These are phyloP conservation scores for Caenorhabditis imperialis DNA, from an alignment of 2,888 invertebrate genomes.

Conservation along the genomic window DNA sequence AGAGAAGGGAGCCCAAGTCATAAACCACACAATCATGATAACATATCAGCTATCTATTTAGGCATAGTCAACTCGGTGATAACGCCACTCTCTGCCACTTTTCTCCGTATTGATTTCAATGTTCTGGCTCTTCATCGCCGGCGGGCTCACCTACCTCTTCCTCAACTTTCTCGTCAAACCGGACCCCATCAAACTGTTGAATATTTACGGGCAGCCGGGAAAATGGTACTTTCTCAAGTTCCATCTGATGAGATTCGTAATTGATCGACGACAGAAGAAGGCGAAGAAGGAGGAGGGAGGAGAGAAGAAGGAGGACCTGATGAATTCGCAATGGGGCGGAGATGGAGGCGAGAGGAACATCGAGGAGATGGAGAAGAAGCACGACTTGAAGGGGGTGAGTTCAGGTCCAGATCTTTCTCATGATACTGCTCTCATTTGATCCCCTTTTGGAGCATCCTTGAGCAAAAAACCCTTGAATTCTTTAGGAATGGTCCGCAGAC, in stretches of 20 bases:
- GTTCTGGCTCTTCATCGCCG: slow-evolving; percentile 33
- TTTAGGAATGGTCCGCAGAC: slow-evolving; percentile 83
- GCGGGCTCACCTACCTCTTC: slow-evolving; percentile 23
- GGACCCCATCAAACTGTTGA: slow-evolving; percentile 56
- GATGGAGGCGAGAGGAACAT: slow-evolving; percentile 58
- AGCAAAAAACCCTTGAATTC: background rate
- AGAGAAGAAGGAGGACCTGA: slow-evolving; percentile 57
- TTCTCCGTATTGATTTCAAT: too few relatives aligned
- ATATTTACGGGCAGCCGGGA: slow-evolving; percentile 61
- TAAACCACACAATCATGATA: slow-evolving; percentile 33
- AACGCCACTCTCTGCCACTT: slow-evolving; percentile 26
- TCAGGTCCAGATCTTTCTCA: background rate
- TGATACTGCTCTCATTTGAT: background rate
- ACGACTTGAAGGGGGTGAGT: slow-evolving; percentile 46
- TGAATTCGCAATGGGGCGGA: slow-evolving; percentile 68
- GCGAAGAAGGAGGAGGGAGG: background rate
- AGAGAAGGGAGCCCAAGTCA: background rate
- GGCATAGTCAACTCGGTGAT: slow-evolving; percentile 41
- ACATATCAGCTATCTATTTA: slow-evolving; percentile 29
- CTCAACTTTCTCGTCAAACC: slow-evolving; percentile 36
- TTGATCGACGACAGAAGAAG: slow-evolving; percentile 50
- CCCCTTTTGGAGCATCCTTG: too few relatives aligned
- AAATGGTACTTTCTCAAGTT: slow-evolving; percentile 71
- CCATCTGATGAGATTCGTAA: slow-evolving; percentile 65
- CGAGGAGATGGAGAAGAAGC: slow-evolving; percentile 66